A percentile compares a stretch with the other conserved stretches of the same genome.
phyloP scores from a whole-genome alignment of 2,113 vertebrate genomes.

The Bungarus multicinctus region DNA sequence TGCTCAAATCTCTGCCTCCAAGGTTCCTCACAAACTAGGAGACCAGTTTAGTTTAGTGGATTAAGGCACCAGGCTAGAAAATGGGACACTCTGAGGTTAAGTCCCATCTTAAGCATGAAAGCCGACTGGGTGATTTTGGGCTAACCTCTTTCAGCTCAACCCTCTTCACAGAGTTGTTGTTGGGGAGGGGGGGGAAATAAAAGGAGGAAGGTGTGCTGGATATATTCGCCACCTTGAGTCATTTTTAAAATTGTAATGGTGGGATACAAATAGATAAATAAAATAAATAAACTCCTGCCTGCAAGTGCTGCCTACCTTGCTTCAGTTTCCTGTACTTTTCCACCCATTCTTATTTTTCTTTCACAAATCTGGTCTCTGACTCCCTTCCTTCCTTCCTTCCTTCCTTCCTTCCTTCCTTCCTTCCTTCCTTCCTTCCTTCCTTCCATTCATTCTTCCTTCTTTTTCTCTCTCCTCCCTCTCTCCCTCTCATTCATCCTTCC shows the following conservation, averaged over 20 bases:
- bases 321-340: constrained; percentile 19
- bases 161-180: not conserved
- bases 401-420: too few species aligned
- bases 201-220: not conserved
- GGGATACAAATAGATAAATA: not conserved
- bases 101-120: not conserved
- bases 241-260: not conserved
- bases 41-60: not conserved
- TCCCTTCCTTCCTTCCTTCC: not conserved
- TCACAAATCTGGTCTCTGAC: not conserved
- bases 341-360: not conserved
- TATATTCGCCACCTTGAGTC: not conserved
- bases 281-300: constrained; percentile 25
- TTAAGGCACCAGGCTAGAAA: not conserved
- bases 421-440: too few species aligned
- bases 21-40: not conserved
- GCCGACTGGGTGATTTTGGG: not conserved
- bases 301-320: not conserved
- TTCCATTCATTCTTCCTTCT: too few species aligned
- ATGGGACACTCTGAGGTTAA: not conserved
- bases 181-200: not conserved
- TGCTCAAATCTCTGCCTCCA: not conserved
- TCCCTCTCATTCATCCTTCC: not conserved
- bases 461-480: too few species aligned
- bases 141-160: not conserved